Base-by-base conservation (phyloP, 1,140 invertebrate genomes). In the Scaptodrosophila lebanonensis region DNA sequence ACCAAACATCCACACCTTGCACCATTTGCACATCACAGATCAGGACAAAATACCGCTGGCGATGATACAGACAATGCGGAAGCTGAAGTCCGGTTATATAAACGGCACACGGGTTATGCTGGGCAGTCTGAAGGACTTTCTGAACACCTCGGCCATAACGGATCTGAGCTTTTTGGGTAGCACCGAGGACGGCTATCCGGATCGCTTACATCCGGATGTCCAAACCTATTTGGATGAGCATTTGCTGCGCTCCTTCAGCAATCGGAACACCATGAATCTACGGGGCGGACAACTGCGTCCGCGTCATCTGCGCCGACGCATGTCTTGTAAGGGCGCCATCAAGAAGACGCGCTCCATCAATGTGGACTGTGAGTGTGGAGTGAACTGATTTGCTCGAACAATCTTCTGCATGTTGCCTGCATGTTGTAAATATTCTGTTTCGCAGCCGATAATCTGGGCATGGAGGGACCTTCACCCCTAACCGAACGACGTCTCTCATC, bases 1-100 rank as follows among this genome's bases (percentile, higher is more conserved):
- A n/a, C n/a, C n/a, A n/a, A n/a, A n/a, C n/a, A n/a, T n/a, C n/a
- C n/a, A n/a, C n/a, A n/a, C n/a, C n/a, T 20, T 42, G 40, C 33
- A n/a, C 11, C 8, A 13, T 45, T 32, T 11, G 16, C 17, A 7
- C 13, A 42, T 39, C 91, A 62, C 88, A 98, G 97, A 98, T 89
- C 92, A 97, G 88, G 75, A 82, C 49, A 94, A 93, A 87, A 93
- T 98, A 45, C 97, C 96, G 3, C 89, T 95, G 77, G 95, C 97
- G 0, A 95, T 99, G 91, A 93, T 98, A 65, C 97, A 96, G 11
- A 99, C 97, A 2, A 97, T 99, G 90, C 97, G 98, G 84, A 99
- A 99, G 88, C 88, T 99, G 1, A 98, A 98, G 87, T 98, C 97
- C 66, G 98, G 98, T 16, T 99, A 99, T 84, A 98, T 99, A 33